A percentile compares a stretch with the other conserved stretches of the same genome.
Evolutionary conservation across 2,113 vertebrate genomes (phyloP).

Genomic region (Hydrochoerus hydrochaeris): DNA sequence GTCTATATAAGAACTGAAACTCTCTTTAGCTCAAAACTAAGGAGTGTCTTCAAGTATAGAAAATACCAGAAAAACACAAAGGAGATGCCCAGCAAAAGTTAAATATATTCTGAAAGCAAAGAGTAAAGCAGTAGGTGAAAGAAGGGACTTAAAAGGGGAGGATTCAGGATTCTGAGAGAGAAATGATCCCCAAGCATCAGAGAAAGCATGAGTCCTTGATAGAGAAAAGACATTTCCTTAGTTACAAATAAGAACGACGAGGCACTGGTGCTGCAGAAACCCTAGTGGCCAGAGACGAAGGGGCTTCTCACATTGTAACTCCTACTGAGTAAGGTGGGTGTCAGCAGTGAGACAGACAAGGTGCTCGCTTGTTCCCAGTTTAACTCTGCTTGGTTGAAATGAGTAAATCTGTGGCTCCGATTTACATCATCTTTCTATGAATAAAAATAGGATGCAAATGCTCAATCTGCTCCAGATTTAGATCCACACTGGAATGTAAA

Average conservation of each 20-base stretch:
- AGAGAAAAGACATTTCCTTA: not conserved
- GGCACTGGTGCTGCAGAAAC: not conserved
- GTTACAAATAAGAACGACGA: not conserved
- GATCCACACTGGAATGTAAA: conserved; percentile 60
- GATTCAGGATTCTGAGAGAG: not conserved
- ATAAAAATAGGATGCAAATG: conserved; percentile 75
- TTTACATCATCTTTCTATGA: conserved; percentile 73
- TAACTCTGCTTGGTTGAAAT: conserved; percentile 57
- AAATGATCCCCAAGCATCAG: not conserved
- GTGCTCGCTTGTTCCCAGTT: conserved; percentile 48
- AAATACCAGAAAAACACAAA: not conserved
- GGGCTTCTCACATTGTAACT: not conserved
- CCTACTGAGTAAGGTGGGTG: not conserved
- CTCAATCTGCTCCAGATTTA: conserved; percentile 74
- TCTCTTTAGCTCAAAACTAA: not conserved
- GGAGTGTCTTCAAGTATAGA: conserved; percentile 1
- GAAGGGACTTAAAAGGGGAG: not conserved
- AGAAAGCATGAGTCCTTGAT: not conserved
- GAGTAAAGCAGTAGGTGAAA: not conserved
- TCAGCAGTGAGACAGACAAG: not conserved
- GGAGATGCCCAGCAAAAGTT: not conserved
- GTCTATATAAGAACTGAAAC: not conserved
- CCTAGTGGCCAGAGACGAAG: not conserved
- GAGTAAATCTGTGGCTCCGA: conserved; percentile 59
- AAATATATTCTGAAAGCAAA: conserved; percentile 9